phyloP scores from a whole-genome alignment of 2,797 vertebrate species.

The Crax fasciolata region DNA sequence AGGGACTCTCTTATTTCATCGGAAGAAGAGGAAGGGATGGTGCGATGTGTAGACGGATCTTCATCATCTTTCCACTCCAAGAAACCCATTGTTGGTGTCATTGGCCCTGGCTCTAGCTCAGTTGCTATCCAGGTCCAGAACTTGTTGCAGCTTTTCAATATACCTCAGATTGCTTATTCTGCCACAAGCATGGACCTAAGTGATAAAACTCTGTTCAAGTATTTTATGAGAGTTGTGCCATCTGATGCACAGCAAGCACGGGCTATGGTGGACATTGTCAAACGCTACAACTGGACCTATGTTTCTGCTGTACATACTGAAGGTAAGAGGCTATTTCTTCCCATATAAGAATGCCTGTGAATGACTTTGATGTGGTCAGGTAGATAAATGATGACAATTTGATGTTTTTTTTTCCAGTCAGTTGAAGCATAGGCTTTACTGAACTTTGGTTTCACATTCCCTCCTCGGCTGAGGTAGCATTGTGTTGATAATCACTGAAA shows the following conservation, averaged over 20 bases:
- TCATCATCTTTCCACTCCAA: conserved; percentile 90
- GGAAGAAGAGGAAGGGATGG: conserved; percentile 89
- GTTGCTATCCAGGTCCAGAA: conserved; percentile 99
- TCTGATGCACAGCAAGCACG: conserved; percentile 96
- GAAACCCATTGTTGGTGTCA: conserved; percentile 97
- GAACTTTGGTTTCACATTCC: neutral
- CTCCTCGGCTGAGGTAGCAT: neutral
- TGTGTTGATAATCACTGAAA: neutral
- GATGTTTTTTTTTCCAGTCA: neutral
- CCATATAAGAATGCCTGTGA: neutral
- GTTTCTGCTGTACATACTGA: conserved; percentile 98
- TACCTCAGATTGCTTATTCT: conserved; percentile 98
- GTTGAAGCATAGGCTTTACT: neutral
- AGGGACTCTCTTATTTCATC: conserved; percentile 94
- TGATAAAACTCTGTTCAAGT: conserved; percentile 96
- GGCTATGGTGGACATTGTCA: conserved; percentile 99
- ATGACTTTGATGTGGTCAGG: neutral
- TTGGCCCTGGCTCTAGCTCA: conserved; percentile 96
- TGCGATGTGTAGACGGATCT: conserved; percentile 90
- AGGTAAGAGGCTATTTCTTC: conserved; percentile 83
- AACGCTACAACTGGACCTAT: conserved; percentile 99
- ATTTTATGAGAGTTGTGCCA: conserved; percentile 99
- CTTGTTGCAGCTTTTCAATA: conserved; percentile 97
- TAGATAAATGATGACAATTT: neutral
- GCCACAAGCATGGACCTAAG: conserved; percentile 98